Percentiles rank a stretch among this genome's conserved stretches.
phyloP scores from a whole-genome alignment of 2,113 vertebrate genomes.

The Crotophaga sulcirostris region DNA sequence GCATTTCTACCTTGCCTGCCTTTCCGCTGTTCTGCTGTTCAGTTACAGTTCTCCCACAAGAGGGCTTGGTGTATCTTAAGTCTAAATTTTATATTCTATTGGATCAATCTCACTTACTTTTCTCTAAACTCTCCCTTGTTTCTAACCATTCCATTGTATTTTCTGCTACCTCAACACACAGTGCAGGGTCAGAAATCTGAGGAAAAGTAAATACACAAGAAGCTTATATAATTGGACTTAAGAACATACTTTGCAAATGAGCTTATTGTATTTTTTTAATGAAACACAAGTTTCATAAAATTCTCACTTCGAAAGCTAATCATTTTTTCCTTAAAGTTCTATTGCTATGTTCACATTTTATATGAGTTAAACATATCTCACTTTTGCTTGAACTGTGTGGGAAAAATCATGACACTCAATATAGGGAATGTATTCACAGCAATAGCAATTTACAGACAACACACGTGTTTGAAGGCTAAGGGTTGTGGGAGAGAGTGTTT shows the following conservation, averaged over 20 bases:
- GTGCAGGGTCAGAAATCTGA: not conserved
- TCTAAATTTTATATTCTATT: not conserved
- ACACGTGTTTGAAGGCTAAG: not conserved
- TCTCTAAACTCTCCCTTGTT: not conserved
- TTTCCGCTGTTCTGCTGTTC: fast-evolving
- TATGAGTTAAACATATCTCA: not conserved
- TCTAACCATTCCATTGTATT: not conserved
- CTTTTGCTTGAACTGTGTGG: not conserved
- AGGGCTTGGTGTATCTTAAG: fast-evolving
- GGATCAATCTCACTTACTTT: not conserved
- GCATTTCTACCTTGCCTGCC: not conserved
- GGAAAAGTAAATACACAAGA: not conserved
- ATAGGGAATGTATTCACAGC: not conserved
- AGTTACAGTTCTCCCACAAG: not conserved
- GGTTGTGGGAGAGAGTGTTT: not conserved
- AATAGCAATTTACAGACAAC: not conserved
- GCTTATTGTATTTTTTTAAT: not conserved
- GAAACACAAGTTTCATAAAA: not conserved
- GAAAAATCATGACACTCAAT: not conserved
- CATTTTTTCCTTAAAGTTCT: not conserved
- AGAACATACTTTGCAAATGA: not conserved
- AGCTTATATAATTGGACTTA: not conserved
- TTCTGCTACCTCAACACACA: not conserved
- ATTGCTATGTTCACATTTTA: not conserved
- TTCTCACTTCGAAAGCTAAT: not conserved